Conservation (phyloP, 2,888 invertebrate genomes). For the Chrysomela aeneicollis region DNA sequence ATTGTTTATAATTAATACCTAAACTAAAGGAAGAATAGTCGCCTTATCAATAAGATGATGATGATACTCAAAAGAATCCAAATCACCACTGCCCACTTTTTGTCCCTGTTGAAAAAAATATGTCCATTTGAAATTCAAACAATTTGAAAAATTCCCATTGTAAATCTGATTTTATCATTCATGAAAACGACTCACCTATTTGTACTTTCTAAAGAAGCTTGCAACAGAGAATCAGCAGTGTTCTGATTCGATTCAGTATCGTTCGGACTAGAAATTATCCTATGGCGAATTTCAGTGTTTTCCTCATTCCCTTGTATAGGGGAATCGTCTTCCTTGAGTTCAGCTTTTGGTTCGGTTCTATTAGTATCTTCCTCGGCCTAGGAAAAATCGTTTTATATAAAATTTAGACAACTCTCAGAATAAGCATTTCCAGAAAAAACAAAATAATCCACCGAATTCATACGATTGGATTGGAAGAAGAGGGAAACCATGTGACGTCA, state of each 20-base stretch:
- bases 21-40: conserved; percentile 62
- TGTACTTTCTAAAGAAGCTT: conserved; percentile 55
- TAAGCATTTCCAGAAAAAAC: too few species aligned
- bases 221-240: conserved; percentile 37
- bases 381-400: too few species aligned
- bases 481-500: too few species aligned
- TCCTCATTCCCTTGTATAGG: conserved; percentile 42
- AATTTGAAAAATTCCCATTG: background rate
- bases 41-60: conserved; percentile 61
- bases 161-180: background rate
- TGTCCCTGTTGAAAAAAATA: conserved; percentile 58
- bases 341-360: conserved; percentile 42
- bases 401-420: too few species aligned
- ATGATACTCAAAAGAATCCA: conserved; percentile 62
- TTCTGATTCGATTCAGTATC: conserved; percentile 12
- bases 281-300: conserved; percentile 38
- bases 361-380: conserved; percentile 59
- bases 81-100: conserved; percentile 63
- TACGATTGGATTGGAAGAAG: too few species aligned
- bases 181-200: conserved; percentile 52
- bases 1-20: conserved; percentile 21
- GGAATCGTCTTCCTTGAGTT: conserved; percentile 52
- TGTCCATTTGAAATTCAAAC: too few species aligned
- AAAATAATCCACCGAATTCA: background rate
- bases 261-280: conserved; percentile 25